Evolutionary conservation across 23 tunicate species (phyloP), one percentile per base, ranked within the genome.

Genomic region (Halocynthia roretzi): DNA sequence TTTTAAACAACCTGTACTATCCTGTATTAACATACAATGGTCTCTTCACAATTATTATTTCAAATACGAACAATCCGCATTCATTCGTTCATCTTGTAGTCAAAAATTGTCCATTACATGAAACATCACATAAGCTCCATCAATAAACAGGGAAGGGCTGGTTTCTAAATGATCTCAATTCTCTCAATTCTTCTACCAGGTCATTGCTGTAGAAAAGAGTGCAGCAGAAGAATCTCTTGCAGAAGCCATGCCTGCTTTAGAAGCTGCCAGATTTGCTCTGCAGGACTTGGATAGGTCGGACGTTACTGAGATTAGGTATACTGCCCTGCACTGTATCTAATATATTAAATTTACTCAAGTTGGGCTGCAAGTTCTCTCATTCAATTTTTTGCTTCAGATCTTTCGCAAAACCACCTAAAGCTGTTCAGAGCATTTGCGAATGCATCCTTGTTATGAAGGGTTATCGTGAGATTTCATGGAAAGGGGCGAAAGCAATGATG

Each of bases 161-260:
- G 44, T 31, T 31, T 31, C 44, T 4, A 31, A 31, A 31, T 31
- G 44, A 31, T 31, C 4, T 31, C 44, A 31, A 31, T 31, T 31
- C 44, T 31, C 44, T 1, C 44, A 31, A 31, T 31, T 31, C 44
- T 31, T 31, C 15, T 74, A 8, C 6, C 77, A 93, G 93, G 79
- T 95, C 56, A 95, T 95, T 51, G 99, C 96, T 17, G 96, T 95
- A 8, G 99, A 95, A 77, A 95, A 95, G 85, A 81, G 72, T 40
- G 99, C 89, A 17, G 99, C 99, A 6, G 99, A 95, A 76, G 99
- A 89, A 73, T 79, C 93, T 6, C 74, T 95, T 4, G 99, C 96
- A 10, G 99, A 95, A 85, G 99, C 99, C 10, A 85, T 95, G 96
- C 99, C 99, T 6, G 99, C 99, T 14, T 73, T 95, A 44, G 99